Evolutionary conservation across 2,113 vertebrate genomes (phyloP).

Genomic region (Mirounga angustirostris): DNA sequence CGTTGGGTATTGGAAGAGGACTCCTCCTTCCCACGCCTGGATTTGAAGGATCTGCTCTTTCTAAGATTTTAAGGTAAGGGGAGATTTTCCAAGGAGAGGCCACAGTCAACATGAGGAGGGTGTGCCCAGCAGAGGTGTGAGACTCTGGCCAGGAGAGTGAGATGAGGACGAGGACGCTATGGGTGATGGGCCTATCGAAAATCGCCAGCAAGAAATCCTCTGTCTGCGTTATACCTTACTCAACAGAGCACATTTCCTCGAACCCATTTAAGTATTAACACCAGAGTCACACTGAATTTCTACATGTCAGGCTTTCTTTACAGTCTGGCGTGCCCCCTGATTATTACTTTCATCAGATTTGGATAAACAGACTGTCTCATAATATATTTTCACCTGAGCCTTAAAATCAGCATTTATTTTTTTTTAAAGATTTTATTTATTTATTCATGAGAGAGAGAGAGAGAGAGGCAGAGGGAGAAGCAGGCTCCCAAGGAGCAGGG

Average conservation of each 20-base stretch:
- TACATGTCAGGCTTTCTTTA: background rate
- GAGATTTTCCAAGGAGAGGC: constrained; percentile 26
- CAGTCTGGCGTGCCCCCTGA: background rate
- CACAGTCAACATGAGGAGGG: background rate
- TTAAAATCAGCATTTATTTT: background rate
- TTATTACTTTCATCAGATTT: background rate
- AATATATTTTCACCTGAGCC: background rate
- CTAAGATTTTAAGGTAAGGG: background rate
- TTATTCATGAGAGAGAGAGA: too few species aligned
- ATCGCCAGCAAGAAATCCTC: background rate
- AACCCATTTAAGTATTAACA: background rate
- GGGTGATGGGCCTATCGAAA: background rate
- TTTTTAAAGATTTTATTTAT: too few species aligned
- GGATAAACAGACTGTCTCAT: background rate
- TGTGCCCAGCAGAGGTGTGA: background rate
- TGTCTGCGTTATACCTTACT: background rate
- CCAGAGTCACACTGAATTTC: background rate
- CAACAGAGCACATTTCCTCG: background rate
- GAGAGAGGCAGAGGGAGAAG: too few species aligned
- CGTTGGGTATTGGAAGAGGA: background rate
- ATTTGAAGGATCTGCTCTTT: constrained; percentile 44
- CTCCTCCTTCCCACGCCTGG: background rate
- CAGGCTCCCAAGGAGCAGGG: too few species aligned
- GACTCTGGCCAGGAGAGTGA: background rate
- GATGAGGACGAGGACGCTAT: background rate